These are phyloP conservation scores for Spinus olivaceus DNA, from an alignment of 2,797 vertebrate genomes.

Conservation along the genomic window DNA sequence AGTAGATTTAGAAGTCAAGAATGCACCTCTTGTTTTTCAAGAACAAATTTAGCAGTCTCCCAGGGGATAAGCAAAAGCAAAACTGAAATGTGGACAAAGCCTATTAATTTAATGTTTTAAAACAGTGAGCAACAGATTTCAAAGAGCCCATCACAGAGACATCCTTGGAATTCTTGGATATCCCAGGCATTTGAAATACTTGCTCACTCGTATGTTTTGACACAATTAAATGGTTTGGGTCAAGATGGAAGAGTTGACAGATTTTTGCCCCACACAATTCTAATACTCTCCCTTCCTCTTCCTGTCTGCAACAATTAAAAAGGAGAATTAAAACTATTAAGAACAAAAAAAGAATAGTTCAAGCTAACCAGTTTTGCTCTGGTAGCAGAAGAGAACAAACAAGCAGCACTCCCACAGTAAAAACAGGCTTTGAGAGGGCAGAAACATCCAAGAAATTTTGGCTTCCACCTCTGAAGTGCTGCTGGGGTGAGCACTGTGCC, in stretches of 20 bases:
- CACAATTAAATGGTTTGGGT: neutral
- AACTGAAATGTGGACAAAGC: neutral
- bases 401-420: neutral
- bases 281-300: neutral
- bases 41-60: neutral
- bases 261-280: neutral
- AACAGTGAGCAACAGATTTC: neutral
- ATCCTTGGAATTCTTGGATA: neutral
- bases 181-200: neutral
- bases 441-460: neutral
- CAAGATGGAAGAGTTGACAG: neutral
- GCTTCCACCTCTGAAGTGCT: neutral
- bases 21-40: neutral
- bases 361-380: neutral
- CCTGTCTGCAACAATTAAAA: neutral
- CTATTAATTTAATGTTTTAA: neutral
- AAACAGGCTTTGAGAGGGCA: neutral
- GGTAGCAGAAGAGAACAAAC: neutral
- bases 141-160: neutral
- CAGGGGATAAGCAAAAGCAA: neutral
- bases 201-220: neutral
- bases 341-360: neutral
- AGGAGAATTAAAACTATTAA: neutral
- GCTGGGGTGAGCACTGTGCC: fast-evolving
- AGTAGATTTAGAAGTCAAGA: neutral